These are phyloP conservation scores for Platygyra sinensis DNA, from an alignment of 64 coral and sea anemone species.

Conservation along the genomic window DNA sequence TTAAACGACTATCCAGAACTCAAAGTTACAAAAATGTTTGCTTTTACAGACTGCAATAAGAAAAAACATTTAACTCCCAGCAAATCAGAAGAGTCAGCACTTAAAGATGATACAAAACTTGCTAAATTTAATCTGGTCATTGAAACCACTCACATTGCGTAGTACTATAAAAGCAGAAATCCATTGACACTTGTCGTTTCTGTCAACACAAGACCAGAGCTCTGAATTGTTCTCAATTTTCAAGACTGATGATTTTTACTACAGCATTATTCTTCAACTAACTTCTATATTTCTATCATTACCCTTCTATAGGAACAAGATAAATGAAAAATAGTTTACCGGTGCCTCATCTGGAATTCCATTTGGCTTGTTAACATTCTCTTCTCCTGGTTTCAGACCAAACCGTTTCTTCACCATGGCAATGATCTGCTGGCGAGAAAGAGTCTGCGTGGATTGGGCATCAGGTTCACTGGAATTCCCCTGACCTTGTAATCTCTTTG, in stretches of 20 bases:
- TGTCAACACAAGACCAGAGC: background rate
- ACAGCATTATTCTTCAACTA: no score
- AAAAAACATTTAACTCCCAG: background rate
- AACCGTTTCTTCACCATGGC: conserved; percentile 94
- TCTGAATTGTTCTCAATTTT: background rate
- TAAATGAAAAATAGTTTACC: background rate
- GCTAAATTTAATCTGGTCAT: no score
- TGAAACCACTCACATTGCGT: no score
- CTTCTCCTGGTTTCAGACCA: conserved; percentile 75
- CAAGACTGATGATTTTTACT: background rate
- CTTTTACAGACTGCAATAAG: background rate
- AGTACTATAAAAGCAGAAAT: no score
- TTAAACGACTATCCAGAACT: background rate
- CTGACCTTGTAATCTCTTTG: conserved; percentile 55
- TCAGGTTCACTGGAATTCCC: conserved; percentile 84
- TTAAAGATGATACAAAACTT: no score
- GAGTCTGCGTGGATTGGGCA: conserved; percentile 48
- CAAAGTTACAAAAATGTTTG: background rate
- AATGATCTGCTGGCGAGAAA: conserved; percentile 84
- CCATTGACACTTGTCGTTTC: background rate
- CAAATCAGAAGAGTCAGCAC: background rate
- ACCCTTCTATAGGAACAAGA: background rate
- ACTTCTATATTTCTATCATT: no score
- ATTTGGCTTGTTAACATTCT: conserved; percentile 45
- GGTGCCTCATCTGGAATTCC: conserved; percentile 50